These are phyloP conservation scores for Pituophis catenifer DNA, from an alignment of 2,113 vertebrate species.

Conservation along the genomic window DNA sequence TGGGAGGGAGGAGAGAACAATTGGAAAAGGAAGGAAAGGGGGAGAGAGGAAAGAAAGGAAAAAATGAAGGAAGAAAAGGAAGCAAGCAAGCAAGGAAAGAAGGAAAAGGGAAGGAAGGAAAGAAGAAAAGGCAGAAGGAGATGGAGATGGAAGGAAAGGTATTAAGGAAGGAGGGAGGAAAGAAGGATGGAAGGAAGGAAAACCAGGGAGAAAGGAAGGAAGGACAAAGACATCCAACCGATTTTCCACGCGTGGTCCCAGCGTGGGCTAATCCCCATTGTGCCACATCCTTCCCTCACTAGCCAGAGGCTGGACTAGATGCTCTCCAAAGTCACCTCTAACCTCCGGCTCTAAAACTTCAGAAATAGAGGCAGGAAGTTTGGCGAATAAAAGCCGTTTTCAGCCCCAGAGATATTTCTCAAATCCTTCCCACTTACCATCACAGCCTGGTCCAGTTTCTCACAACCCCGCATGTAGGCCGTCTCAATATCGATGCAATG, in stretches of 20 bases:
- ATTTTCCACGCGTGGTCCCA: background rate
- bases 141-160: no score
- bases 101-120: no score
- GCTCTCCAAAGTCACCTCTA: background rate
- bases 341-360: background rate
- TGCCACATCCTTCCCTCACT: background rate
- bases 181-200: background rate
- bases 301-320: background rate
- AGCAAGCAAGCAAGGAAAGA: no score
- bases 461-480: conserved; percentile 87
- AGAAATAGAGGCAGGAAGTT: background rate
- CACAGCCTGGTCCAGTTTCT: conserved; percentile 90
- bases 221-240: background rate
- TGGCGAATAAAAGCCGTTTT: background rate
- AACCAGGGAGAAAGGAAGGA: background rate
- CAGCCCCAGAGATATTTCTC: accelerated
- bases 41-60: no score
- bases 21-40: no score
- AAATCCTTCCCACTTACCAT: conserved; percentile 72
- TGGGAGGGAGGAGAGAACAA: background rate
- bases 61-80: no score
- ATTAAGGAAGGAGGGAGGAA: no score
- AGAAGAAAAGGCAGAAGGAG: background rate
- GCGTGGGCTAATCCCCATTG: background rate
- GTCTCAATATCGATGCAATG: conserved; percentile 96